phyloP scores from a whole-genome alignment of 2,797 vertebrate genomes.

The Hybognathus amarus region DNA sequence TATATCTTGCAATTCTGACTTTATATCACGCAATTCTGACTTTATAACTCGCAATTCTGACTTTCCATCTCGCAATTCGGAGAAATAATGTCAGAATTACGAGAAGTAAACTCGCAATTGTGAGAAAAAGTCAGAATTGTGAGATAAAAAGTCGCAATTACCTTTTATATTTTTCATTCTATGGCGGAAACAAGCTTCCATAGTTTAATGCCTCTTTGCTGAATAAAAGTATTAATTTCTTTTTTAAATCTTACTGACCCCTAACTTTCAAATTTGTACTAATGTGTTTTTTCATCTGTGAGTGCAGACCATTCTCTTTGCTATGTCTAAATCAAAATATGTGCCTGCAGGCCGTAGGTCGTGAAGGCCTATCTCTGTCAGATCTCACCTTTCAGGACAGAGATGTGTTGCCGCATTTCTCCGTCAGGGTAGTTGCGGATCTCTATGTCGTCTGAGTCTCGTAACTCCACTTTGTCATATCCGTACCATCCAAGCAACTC shows the following conservation, averaged over 20 bases:
- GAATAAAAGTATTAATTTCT: neutral
- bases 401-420: conserved; percentile 95
- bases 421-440: conserved; percentile 89
- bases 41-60: too few relatives aligned
- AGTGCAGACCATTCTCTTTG: neutral
- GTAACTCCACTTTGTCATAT: conserved; percentile 98
- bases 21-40: too few relatives aligned
- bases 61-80: too few relatives aligned
- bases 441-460: conserved; percentile 98
- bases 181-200: too few relatives aligned
- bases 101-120: too few relatives aligned
- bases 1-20: too few relatives aligned
- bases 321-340: neutral
- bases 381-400: conserved; percentile 94
- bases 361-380: neutral
- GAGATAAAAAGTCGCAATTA: too few relatives aligned
- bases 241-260: neutral
- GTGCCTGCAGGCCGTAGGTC: neutral
- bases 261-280: neutral
- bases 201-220: neutral
- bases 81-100: too few relatives aligned
- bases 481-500: conserved; percentile 99
- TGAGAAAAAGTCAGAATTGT: too few relatives aligned
- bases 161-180: too few relatives aligned
- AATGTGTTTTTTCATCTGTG: neutral